These are phyloP conservation scores for Eufriesea mexicana DNA, from an alignment of 1,140 invertebrate species.

Conservation along the genomic window DNA sequence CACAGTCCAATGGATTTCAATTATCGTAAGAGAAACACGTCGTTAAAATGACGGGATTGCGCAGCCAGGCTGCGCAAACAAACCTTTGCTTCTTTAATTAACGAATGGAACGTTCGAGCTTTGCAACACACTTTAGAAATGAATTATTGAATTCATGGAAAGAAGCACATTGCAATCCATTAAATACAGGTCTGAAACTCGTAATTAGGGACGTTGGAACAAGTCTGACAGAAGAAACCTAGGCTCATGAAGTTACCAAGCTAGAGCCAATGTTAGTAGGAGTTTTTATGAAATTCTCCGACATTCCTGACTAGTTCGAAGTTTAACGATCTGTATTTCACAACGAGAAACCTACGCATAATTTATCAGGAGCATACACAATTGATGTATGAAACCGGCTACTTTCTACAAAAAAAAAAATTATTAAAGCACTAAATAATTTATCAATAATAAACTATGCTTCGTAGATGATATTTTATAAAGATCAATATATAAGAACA, in stretches of 20 bases:
- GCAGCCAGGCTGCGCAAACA: background rate
- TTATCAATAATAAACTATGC: too few relatives aligned
- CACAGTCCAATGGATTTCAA: too few relatives aligned
- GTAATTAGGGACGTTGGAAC: background rate
- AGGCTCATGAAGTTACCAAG: background rate
- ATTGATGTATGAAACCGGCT: background rate
- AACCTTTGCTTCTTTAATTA: background rate
- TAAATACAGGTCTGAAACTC: background rate
- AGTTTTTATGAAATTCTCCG: slow-evolving; percentile 23
- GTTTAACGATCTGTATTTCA: slow-evolving; percentile 25
- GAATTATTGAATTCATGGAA: slow-evolving; percentile 7
- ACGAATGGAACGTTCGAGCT: background rate
- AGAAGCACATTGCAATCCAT: background rate
- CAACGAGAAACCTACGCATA: background rate
- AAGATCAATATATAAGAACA: too few relatives aligned
- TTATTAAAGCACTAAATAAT: too few relatives aligned
- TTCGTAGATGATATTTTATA: too few relatives aligned
- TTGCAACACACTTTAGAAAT: background rate
- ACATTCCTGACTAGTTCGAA: slow-evolving; percentile 23
- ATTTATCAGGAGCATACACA: background rate
- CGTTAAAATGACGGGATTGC: background rate
- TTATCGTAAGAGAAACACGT: background rate
- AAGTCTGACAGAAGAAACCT: background rate
- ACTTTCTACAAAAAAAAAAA: background rate
- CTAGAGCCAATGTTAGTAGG: background rate